Conservation (phyloP, 1,140 invertebrate species). For the Drosophila kikkawai region DNA sequence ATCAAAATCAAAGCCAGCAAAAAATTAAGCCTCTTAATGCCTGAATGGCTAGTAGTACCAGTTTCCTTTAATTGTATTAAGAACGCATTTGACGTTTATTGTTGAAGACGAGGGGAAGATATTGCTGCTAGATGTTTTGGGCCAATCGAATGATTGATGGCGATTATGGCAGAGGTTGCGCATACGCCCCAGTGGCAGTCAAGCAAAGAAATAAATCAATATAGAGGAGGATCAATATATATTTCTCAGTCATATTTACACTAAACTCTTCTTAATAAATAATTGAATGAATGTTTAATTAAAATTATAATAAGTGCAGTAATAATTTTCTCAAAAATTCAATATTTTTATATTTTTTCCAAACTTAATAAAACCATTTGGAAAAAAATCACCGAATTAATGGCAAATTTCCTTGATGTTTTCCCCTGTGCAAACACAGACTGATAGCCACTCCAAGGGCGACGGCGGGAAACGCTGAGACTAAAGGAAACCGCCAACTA, state of each 20-base stretch:
- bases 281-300: neutral
- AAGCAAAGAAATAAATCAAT: neutral
- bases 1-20: conserved; percentile 43
- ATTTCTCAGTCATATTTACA: neutral
- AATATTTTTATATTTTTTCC: neutral
- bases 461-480: conserved; percentile 25
- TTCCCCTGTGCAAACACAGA: conserved; percentile 10
- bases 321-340: too few species aligned
- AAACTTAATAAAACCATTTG: too few species aligned
- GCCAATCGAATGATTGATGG: conserved; percentile 65
- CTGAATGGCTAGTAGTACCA: conserved; percentile 28
- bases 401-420: conserved; percentile 18
- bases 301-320: fast-evolving
- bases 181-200: conserved; percentile 37
- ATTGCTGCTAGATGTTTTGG: conserved; percentile 46
- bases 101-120: conserved; percentile 17
- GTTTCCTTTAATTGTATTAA: conserved; percentile 75
- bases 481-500: conserved; percentile 60
- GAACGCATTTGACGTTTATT: conserved; percentile 69
- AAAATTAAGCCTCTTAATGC: conserved; percentile 80
- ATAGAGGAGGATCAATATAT: neutral
- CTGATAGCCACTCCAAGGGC: conserved; percentile 26
- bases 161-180: conserved; percentile 23
- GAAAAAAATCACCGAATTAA: neutral
- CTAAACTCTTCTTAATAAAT: neutral